phyloP scores from a whole-genome alignment of 2,797 vertebrate genomes.

The Centroberyx gerrardi region DNA sequence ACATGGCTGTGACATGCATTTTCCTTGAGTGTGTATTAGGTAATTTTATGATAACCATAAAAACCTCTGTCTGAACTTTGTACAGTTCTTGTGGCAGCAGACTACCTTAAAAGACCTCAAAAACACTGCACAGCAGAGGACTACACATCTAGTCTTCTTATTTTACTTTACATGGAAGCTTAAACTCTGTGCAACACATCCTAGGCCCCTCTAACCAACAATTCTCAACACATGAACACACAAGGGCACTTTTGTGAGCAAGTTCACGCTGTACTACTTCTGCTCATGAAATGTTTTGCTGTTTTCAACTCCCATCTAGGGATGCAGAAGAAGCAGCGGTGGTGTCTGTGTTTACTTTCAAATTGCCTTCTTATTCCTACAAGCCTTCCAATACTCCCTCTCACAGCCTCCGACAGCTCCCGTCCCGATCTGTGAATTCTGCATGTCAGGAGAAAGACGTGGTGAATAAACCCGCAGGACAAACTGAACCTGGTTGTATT shows the following conservation, averaged over 20 bases:
- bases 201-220: background rate
- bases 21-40: background rate
- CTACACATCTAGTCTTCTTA: background rate
- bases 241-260: slow-evolving; percentile 4
- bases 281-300: slow-evolving; percentile 12
- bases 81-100: background rate
- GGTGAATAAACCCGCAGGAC: slow-evolving; percentile 1
- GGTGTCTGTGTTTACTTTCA: slow-evolving; percentile 25
- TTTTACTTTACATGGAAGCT: background rate
- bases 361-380: slow-evolving; percentile 17
- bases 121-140: background rate
- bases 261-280: slow-evolving; percentile 13
- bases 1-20: background rate
- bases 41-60: background rate
- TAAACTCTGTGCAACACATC: background rate
- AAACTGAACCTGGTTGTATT: background rate
- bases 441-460: background rate
- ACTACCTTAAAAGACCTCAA: background rate
- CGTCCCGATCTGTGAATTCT: slow-evolving; percentile 1
- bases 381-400: background rate
- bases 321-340: slow-evolving; percentile 13
- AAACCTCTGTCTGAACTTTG: background rate
- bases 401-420: slow-evolving; percentile 6
- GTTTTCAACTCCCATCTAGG: slow-evolving; percentile 12
- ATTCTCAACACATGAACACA: slow-evolving; percentile 20